Base-by-base conservation (phyloP, 2,113 vertebrate genomes). In the Takifugu bimaculatus region DNA sequence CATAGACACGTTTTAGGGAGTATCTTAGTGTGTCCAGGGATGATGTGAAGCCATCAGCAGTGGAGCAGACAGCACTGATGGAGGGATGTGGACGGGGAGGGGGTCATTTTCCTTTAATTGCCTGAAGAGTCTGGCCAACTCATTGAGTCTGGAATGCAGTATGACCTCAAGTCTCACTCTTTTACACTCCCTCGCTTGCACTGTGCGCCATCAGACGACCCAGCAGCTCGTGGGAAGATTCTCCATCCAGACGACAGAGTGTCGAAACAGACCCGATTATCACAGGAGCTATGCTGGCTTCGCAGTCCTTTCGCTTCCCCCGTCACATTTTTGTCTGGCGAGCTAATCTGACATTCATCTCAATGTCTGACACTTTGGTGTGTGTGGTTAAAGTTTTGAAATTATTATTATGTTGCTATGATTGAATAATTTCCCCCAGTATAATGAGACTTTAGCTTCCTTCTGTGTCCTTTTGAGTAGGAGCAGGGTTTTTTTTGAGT, bases 191-290 rank as follows among this genome's bases (percentile, higher is more conserved):
- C 80, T 55, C 43, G 25, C 65, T 78, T 42, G 14, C 67, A 49
- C 80, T 63, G 48, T 4, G 61, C 49, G 26, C 68, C 26, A 63
- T 83, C 74, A 72, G 72, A 61, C 60, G 50, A 60, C 27, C 48
- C 48, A 75, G 78, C 65, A 32, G 61, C 74, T 76, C 80, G 81
- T 87, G 87, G 85, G 85, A 88, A 88, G 78, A 84, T 85, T 79
- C 75, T 77, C 68, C 4, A 50, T 74, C 66, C 56, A 73, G 74
- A 78, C 76, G 62, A 54, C 51, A 3, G 59, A 70, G 69, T 74
- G 70, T 77, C 60, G 2, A 63, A 68, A 63, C 13, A 1, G 35
- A 78, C 80, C 83, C 85, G 87, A 83, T 79, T 77, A 57, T 85
- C 77, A 78, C 78, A 74, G 61, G 68, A 57, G 70, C 72, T 68